A percentile compares a stretch with the other conserved stretches of the same genome.
Evolutionary conservation across 2,888 invertebrate genomes (phyloP).

Genomic region (Brenthis ino): DNA sequence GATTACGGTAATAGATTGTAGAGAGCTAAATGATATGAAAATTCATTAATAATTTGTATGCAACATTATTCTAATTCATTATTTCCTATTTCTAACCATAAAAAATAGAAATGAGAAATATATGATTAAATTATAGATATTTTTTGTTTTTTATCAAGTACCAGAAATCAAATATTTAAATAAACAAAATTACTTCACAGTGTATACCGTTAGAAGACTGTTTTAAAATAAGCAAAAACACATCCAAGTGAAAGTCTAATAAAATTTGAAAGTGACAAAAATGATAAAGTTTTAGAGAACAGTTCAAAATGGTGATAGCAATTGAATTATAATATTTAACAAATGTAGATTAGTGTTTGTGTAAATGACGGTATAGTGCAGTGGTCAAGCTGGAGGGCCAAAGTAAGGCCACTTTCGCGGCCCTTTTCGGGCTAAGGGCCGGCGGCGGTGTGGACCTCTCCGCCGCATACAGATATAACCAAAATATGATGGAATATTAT

Average conservation of each 20-base stretch:
- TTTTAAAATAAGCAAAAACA: no score
- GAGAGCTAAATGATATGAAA: neutral
- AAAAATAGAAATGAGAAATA: no score
- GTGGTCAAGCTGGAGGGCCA: slow-evolving; percentile 84
- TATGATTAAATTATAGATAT: no score
- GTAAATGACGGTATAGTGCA: slow-evolving; percentile 52
- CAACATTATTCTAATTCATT: no score
- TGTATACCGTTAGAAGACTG: no score
- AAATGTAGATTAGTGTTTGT: slow-evolving; percentile 8
- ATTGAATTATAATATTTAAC: neutral
- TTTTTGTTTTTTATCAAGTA: no score
- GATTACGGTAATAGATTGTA: neutral
- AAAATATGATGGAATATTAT: slow-evolving; percentile 99
- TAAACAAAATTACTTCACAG: no score
- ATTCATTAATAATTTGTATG: no score
- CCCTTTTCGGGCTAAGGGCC: slow-evolving; percentile 84
- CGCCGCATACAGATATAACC: slow-evolving; percentile 97
- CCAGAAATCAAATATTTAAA: no score
- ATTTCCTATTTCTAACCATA: no score
- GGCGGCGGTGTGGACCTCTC: slow-evolving; percentile 93
- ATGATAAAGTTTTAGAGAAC: slow-evolving; percentile 17
- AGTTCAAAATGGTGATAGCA: slow-evolving; percentile 7
- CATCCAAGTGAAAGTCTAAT: neutral
- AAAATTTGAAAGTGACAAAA: slow-evolving; percentile 39
- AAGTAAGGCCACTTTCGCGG: slow-evolving; percentile 85